Evolutionary conservation across 2,888 invertebrate species (phyloP).

Genomic region (Ypsolopha sequella): DNA sequence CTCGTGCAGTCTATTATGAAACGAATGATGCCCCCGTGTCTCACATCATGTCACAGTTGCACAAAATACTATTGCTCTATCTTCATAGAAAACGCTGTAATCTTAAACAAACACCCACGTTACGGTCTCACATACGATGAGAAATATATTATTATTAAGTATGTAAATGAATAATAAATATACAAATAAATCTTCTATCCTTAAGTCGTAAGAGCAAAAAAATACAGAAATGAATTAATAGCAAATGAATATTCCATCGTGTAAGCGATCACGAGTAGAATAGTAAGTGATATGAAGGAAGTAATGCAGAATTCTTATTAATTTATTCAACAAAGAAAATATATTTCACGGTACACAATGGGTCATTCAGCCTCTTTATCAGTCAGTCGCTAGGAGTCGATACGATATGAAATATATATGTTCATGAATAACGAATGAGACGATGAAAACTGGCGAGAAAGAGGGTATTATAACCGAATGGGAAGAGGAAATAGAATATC

Average conservation of each 20-base stretch:
- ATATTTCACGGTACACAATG: conserved; percentile 1
- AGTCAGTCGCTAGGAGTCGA: conserved; percentile 21
- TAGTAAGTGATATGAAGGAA: background rate
- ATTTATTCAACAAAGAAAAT: conserved; percentile 3
- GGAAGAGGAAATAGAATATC: conserved; percentile 16
- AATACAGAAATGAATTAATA: background rate
- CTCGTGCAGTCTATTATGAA: no score
- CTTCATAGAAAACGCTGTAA: no score
- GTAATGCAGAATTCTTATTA: background rate
- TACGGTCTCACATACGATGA: no score
- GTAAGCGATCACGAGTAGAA: background rate
- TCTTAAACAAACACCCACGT: no score
- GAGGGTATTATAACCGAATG: conserved; percentile 25
- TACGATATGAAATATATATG: conserved; percentile 37
- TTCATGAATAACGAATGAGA: conserved; percentile 47
- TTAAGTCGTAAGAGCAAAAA: background rate
- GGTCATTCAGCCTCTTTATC: conserved; percentile 7
- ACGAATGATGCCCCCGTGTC: no score
- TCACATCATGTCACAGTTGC: no score
- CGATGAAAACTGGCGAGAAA: conserved; percentile 34
- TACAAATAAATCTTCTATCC: background rate
- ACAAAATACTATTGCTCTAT: no score
- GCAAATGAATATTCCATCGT: background rate
- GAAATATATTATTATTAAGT: no score
- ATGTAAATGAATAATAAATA: no score